phyloP scores from a whole-genome alignment of 2,888 invertebrate species.

The Athripsodes cinereus region DNA sequence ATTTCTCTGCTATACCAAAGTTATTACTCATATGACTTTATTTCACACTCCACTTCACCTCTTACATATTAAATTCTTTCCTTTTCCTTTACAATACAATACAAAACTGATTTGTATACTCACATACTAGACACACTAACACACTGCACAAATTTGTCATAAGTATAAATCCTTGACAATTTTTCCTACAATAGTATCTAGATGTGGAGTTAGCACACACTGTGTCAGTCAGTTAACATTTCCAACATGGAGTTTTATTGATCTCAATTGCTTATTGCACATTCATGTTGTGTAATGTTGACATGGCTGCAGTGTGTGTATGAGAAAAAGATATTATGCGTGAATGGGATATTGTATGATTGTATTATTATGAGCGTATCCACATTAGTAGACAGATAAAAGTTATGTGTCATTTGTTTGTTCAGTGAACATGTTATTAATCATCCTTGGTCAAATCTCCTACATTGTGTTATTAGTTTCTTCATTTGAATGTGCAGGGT shows the following conservation, averaged over 20 bases:
- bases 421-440: too few relatives aligned
- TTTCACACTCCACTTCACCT: neutral
- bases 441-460: neutral
- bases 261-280: slow-evolving; percentile 15
- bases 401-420: too few relatives aligned
- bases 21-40: too few relatives aligned
- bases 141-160: too few relatives aligned
- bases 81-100: too few relatives aligned
- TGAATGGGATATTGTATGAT: slow-evolving; percentile 1
- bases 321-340: neutral
- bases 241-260: slow-evolving; percentile 12
- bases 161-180: too few relatives aligned
- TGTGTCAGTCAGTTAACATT: neutral
- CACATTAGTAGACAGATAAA: too few relatives aligned
- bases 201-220: too few relatives aligned
- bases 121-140: too few relatives aligned
- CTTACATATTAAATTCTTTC: neutral
- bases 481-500: slow-evolving; percentile 29
- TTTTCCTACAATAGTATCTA: too few relatives aligned
- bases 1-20: too few relatives aligned
- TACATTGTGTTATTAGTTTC: slow-evolving; percentile 12
- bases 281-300: neutral
- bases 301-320: neutral
- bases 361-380: neutral
- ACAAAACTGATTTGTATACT: too few relatives aligned